Conservation (phyloP, 2,888 invertebrate species). For the Phyllotreta striolata region DNA sequence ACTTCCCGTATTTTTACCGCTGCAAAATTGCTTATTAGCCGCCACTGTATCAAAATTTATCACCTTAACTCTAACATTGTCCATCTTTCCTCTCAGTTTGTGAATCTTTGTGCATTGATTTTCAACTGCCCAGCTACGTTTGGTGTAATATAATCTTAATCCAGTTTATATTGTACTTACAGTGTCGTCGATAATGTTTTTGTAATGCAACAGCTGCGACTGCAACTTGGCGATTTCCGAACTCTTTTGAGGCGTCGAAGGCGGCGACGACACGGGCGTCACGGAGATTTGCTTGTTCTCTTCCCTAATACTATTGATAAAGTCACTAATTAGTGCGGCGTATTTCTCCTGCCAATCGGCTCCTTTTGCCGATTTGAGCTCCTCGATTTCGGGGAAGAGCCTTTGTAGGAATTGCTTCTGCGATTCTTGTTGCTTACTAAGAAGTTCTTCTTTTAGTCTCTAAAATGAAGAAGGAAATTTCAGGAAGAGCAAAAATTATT, state of each 20-base stretch:
- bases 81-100: too few species aligned
- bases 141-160: too few species aligned
- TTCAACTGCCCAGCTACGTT: too few species aligned
- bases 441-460: constrained; percentile 53
- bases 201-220: constrained; percentile 65
- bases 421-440: constrained; percentile 59
- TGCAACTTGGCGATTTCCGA: constrained; percentile 41
- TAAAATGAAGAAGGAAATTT: constrained; percentile 39
- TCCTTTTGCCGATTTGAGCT: constrained; percentile 38
- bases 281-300: constrained; percentile 50
- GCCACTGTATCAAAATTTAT: too few species aligned
- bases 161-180: constrained; percentile 64
- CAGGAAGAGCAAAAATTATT: too few species aligned
- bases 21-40: too few species aligned
- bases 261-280: constrained; percentile 3
- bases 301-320: constrained; percentile 34
- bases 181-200: constrained; percentile 78
- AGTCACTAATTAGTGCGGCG: constrained; percentile 52
- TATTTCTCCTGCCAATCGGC: constrained; percentile 49
- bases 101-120: too few species aligned
- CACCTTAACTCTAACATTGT: too few species aligned
- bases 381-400: constrained; percentile 68
- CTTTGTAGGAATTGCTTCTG: constrained; percentile 68
- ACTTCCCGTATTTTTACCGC: too few species aligned
- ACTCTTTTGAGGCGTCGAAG: constrained; percentile 23